Percentiles rank a stretch among this genome's conserved stretches.
Conservation (phyloP, 2,888 invertebrate genomes). For the Caenorhabditis doughertyi region DNA sequence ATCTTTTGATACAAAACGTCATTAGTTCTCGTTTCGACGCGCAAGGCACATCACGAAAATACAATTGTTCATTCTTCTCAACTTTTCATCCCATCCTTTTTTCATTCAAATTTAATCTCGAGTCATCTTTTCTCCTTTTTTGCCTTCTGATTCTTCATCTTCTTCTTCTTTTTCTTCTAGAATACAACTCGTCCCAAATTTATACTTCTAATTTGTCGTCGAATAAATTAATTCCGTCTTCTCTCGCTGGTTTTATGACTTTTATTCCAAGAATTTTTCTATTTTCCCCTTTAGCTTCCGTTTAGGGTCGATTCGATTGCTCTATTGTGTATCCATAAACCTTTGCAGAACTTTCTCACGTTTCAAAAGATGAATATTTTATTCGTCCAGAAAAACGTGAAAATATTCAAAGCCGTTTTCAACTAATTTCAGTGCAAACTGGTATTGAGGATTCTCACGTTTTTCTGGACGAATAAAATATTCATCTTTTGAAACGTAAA, state of each 20-base stretch:
- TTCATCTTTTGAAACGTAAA: too few species aligned
- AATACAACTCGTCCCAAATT: neutral
- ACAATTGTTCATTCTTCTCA: constrained; percentile 29
- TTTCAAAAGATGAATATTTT: too few species aligned
- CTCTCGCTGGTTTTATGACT: neutral
- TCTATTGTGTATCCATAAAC: neutral
- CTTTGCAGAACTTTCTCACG: too few species aligned
- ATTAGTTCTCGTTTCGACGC: constrained; percentile 16
- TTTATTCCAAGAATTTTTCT: neutral
- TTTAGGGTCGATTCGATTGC: constrained; percentile 4
- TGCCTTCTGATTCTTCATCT: constrained; percentile 22
- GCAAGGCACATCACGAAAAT: constrained; percentile 21
- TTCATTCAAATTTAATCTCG: constrained; percentile 37
- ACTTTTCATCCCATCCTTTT: neutral
- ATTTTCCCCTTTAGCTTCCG: constrained; percentile 23
- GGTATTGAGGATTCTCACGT: too few species aligned
- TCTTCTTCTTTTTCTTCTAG: constrained; percentile 3
- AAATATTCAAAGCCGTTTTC: too few species aligned
- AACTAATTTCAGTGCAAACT: too few species aligned
- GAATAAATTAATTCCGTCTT: constrained; percentile 27
- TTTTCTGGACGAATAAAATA: too few species aligned
- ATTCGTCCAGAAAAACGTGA: too few species aligned
- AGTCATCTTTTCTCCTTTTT: constrained; percentile 1
- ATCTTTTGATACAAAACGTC: constrained; percentile 17
- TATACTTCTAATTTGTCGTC: constrained; percentile 5